Evolutionary conservation across 2,113 vertebrate genomes (phyloP).

Genomic region (Amblyornis subalaris): DNA sequence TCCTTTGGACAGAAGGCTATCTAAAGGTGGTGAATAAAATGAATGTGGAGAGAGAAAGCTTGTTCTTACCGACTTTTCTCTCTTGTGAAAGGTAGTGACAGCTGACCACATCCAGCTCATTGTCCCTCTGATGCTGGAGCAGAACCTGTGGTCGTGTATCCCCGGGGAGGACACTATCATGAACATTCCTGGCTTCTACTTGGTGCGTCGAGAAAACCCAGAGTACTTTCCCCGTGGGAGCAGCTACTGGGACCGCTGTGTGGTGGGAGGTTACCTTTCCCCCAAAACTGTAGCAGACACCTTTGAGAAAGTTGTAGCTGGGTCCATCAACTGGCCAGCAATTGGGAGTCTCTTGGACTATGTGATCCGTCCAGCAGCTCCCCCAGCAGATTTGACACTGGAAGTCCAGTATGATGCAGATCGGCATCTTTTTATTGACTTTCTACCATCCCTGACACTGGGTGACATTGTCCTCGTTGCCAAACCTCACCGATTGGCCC

Average conservation of each 20-base stretch:
- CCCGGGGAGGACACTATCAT: conserved; percentile 97
- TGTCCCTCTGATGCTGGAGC: conserved; percentile 90
- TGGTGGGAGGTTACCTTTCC: conserved; percentile 95
- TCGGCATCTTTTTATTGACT: conserved; percentile 87
- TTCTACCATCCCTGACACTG: conserved; percentile 88
- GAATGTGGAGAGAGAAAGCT: not conserved
- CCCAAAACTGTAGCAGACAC: conserved; percentile 89
- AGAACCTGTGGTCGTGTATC: conserved; percentile 92
- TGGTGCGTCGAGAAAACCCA: conserved; percentile 92
- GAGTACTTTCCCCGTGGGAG: conserved; percentile 95
- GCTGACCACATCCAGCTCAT: conserved; percentile 97
- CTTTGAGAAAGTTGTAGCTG: conserved; percentile 91
- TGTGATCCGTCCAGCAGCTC: conserved; percentile 89
- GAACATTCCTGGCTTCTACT: conserved; percentile 93
- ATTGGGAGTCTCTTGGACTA: conserved; percentile 94
- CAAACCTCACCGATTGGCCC: conserved; percentile 86
- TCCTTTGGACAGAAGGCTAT: not conserved
- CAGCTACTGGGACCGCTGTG: conserved; percentile 99
- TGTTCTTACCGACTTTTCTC: conserved; percentile 4
- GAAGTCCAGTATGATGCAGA: conserved; percentile 92
- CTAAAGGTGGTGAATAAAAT: not conserved
- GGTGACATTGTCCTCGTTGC: conserved; percentile 88
- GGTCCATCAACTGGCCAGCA: conserved; percentile 98
- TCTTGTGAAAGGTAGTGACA: conserved; percentile 83
- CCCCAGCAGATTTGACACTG: conserved; percentile 86